Evolutionary conservation across 1,140 invertebrate genomes (phyloP).

Genomic region (Hypothenemus hampei): DNA sequence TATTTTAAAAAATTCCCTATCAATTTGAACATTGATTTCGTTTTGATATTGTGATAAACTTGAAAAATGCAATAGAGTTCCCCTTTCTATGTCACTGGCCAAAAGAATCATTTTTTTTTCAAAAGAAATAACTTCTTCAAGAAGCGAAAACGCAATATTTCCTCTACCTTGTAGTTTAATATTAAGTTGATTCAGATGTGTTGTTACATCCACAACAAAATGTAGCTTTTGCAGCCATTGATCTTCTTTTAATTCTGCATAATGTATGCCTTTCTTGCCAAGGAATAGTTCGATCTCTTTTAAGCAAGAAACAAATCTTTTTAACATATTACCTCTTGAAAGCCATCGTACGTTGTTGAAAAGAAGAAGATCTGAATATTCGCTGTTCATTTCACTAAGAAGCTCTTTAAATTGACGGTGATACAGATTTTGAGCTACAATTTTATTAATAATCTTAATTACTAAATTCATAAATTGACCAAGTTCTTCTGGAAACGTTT

Average conservation of each 20-base stretch:
- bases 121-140: slow-evolving; percentile 36
- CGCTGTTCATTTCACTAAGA: slow-evolving; percentile 34
- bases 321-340: slow-evolving; percentile 33
- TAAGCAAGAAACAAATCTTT: slow-evolving; percentile 8
- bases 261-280: slow-evolving; percentile 18
- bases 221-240: slow-evolving; percentile 40
- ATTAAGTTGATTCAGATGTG: slow-evolving; percentile 40
- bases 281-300: slow-evolving; percentile 2
- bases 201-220: slow-evolving; percentile 38
- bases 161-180: slow-evolving; percentile 37
- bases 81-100: slow-evolving; percentile 22
- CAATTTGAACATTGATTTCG: slow-evolving; percentile 21
- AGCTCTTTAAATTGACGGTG: slow-evolving; percentile 8
- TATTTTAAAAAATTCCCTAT: slow-evolving; percentile 34
- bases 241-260: slow-evolving; percentile 37
- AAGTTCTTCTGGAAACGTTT: slow-evolving; percentile 36
- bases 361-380: slow-evolving; percentile 36
- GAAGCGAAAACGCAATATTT: slow-evolving; percentile 29
- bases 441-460: slow-evolving; percentile 23
- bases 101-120: slow-evolving; percentile 35
- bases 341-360: slow-evolving; percentile 35
- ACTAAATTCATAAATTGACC: slow-evolving; percentile 20
- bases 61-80: slow-evolving; percentile 27
- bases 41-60: slow-evolving; percentile 23
- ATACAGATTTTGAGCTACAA: slow-evolving; percentile 35